Evolutionary conservation across 2,888 invertebrate species (phyloP), one percentile per base, ranked within the genome.

Genomic region (Epinotia nisella): DNA sequence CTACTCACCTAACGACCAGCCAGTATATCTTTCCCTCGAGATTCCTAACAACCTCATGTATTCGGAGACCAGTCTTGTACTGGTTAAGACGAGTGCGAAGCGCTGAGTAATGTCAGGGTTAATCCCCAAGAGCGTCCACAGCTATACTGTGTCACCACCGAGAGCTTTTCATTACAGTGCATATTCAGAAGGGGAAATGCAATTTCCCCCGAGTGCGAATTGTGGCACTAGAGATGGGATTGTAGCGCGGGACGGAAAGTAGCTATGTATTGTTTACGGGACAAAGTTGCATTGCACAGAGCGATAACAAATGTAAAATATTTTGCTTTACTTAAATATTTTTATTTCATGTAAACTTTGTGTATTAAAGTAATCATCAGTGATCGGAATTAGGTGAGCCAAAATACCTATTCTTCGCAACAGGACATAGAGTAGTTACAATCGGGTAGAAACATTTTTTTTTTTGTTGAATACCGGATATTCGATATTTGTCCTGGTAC

Each of bases 111-210:
- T 49, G n/a, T n/a, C 49, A n/a, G n/a, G 49, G 83, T 84, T 86
- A 87, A 88, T 86, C 87, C 82, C 77, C 83, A 83, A 82, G 73
- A 51, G 83, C 84, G 84, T 87, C 35, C 9, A 35, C 85, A 83
- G 82, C 78, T 82, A 83, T 83, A 87, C 85, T 85, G 85, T 88
- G 85, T 82, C 85, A 84, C 84, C 78, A 76, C 77, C 78, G 80
- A 89, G 86, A 81, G 85, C 85, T 87, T 88, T 91, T 90, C 88
- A 90, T 88, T 86, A 87, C 81, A 84, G 83, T 81, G 84, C 83
- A 83, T 82, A 85, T 87, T 87, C 84, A 83, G 78, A 78, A 76
- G 79, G 80, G 85, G 85, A 87, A 89, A 89, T 87, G 85, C 85
- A 89, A 90, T 90, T 90, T 85, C 82, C 85, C 79, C 76, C 80